Conservation (phyloP, 2,888 invertebrate species). For the Megastigmus dorsalis region DNA sequence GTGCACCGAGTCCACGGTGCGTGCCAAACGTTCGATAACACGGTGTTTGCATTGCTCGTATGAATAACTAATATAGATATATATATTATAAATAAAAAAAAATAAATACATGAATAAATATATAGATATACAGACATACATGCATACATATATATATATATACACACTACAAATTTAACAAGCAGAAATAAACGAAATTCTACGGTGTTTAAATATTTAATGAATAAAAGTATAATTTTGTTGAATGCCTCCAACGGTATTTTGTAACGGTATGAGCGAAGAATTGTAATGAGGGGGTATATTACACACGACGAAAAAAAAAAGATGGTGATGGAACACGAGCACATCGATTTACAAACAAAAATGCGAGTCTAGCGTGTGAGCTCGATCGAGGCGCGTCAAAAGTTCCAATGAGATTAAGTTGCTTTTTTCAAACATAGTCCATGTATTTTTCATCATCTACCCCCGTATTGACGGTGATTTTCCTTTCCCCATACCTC, state of each 20-base stretch:
- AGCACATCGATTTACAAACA: constrained; percentile 1
- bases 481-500: too few relatives aligned
- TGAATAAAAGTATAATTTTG: constrained; percentile 45
- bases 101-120: too few relatives aligned
- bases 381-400: constrained; percentile 38
- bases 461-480: too few relatives aligned
- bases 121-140: constrained; percentile 11
- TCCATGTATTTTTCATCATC: too few relatives aligned
- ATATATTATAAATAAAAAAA: constrained; percentile 35
- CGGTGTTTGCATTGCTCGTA: constrained; percentile 49
- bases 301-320: neutral
- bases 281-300: neutral
- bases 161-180: constrained; percentile 33
- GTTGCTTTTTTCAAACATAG: too few relatives aligned
- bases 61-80: constrained; percentile 31
- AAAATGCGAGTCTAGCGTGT: constrained; percentile 1
- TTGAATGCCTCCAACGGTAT: constrained; percentile 41
- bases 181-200: constrained; percentile 18
- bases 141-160: constrained; percentile 16
- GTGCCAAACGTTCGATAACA: constrained; percentile 52
- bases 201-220: constrained; percentile 26
- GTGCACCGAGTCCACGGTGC: constrained; percentile 29
- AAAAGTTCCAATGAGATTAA: constrained; percentile 33
- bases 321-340: neutral
- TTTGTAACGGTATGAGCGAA: constrained; percentile 8